Evolutionary conservation across 2,113 vertebrate species (phyloP).

Genomic region (Melanotaenia duboulayi): DNA sequence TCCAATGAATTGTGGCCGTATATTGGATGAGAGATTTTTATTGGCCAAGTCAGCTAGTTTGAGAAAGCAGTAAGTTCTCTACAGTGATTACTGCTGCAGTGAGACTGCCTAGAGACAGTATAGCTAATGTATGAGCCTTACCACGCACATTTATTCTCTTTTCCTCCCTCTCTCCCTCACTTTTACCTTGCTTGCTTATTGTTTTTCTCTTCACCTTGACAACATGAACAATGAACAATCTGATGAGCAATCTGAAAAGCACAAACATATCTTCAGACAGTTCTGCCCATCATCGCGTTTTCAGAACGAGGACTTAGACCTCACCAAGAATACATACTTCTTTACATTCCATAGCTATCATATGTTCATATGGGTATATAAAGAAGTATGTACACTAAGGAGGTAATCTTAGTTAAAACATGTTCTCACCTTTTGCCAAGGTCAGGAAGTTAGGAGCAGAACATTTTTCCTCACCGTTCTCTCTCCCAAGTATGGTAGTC

Average conservation of each 20-base stretch:
- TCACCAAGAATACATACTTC: constrained; percentile 99
- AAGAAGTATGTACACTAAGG: constrained; percentile 99
- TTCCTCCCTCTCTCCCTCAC: constrained; percentile 17
- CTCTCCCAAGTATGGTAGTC: constrained; percentile 80
- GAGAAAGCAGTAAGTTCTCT: constrained; percentile 73
- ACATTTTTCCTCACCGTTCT: constrained; percentile 64
- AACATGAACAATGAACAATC: constrained; percentile 50
- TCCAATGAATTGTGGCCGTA: constrained; percentile 55
- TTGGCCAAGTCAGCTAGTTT: constrained; percentile 73
- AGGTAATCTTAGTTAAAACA: constrained; percentile 81
- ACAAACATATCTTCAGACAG: constrained; percentile 48
- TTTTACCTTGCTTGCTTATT: constrained; percentile 28
- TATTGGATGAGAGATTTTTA: constrained; percentile 70
- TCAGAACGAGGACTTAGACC: constrained; percentile 83
- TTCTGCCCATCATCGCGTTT: constrained; percentile 42
- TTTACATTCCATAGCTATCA: constrained; percentile 99
- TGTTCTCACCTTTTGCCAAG: constrained; percentile 79
- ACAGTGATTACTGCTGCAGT: constrained; percentile 80
- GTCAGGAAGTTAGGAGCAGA: constrained; percentile 73
- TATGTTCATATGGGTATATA: constrained; percentile 99
- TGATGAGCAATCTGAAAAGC: constrained; percentile 56
- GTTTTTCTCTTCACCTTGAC: constrained; percentile 36
- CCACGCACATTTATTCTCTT: constrained; percentile 56
- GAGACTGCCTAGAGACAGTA: constrained; percentile 82
- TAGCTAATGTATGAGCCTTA: constrained; percentile 76